A percentile compares a stretch with the other conserved stretches of the same genome.
Conservation (phyloP, 2,113 vertebrate genomes). For the Zingel zingel region DNA sequence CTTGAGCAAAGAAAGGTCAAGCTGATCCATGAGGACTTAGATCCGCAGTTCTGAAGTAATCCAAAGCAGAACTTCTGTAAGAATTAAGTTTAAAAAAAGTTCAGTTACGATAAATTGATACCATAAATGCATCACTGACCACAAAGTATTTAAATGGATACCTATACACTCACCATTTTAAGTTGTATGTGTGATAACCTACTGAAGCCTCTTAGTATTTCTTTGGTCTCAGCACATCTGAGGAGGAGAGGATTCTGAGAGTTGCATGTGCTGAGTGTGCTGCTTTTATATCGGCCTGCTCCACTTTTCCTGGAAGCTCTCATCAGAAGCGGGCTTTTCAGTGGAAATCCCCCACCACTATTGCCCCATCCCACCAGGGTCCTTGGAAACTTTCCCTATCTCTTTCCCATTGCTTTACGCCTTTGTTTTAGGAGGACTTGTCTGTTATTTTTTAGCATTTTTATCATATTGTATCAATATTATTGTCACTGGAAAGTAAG, state of each 20-base stretch:
- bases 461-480: neutral
- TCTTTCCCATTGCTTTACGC: neutral
- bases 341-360: conserved; percentile 67
- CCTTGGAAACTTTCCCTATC: conserved; percentile 13
- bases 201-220: neutral
- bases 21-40: conserved; percentile 38
- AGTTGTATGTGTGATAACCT: neutral
- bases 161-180: conserved; percentile 73
- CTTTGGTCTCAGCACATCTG: conserved; percentile 4
- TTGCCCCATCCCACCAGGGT: neutral
- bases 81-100: neutral
- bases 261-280: neutral
- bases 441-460: neutral
- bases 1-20: conserved; percentile 62
- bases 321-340: conserved; percentile 6
- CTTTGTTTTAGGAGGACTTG: neutral
- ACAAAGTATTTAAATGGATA: neutral
- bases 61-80: conserved; percentile 50
- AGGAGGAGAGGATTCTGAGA: conserved; percentile 28
- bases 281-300: conserved; percentile 42
- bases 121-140: neutral
- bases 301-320: conserved; percentile 63
- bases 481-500: neutral
- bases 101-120: neutral
- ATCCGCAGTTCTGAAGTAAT: conserved; percentile 21